A percentile compares a stretch with the other conserved stretches of the same genome.
These are phyloP conservation scores for Gyps fulvus DNA, from an alignment of 2,113 vertebrate genomes.

Conservation along the genomic window DNA sequence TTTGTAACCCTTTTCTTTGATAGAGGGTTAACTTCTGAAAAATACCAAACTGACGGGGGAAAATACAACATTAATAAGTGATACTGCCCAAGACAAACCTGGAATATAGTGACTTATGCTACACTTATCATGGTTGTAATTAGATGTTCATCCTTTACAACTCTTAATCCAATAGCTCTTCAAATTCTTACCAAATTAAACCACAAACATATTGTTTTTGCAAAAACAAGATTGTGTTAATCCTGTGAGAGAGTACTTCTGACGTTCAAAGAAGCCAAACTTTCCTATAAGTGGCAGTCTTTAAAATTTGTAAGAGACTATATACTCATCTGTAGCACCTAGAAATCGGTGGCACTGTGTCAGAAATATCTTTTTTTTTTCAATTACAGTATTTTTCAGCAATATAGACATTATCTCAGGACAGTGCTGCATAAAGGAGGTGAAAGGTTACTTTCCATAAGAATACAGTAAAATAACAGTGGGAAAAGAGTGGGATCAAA, in stretches of 20 bases:
- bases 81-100: neutral
- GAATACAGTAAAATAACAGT: neutral
- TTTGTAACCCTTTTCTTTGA: neutral
- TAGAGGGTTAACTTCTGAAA: neutral
- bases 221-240: neutral
- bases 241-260: neutral
- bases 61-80: neutral
- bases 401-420: neutral
- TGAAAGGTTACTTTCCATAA: neutral
- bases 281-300: neutral
- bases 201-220: neutral
- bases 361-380: neutral
- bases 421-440: neutral
- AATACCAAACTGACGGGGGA: neutral
- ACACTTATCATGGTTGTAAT: neutral
- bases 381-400: neutral
- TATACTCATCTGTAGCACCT: neutral
- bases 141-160: neutral
- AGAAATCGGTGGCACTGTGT: neutral
- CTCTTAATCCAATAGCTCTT: neutral
- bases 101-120: neutral
- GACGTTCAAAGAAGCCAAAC: neutral
- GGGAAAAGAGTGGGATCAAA: neutral
- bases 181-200: neutral
- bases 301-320: neutral